Percentiles rank a stretch among this genome's conserved stretches.
These are phyloP conservation scores for Slavum lentiscoides DNA, from an alignment of 2,888 invertebrate genomes.

Conservation along the genomic window DNA sequence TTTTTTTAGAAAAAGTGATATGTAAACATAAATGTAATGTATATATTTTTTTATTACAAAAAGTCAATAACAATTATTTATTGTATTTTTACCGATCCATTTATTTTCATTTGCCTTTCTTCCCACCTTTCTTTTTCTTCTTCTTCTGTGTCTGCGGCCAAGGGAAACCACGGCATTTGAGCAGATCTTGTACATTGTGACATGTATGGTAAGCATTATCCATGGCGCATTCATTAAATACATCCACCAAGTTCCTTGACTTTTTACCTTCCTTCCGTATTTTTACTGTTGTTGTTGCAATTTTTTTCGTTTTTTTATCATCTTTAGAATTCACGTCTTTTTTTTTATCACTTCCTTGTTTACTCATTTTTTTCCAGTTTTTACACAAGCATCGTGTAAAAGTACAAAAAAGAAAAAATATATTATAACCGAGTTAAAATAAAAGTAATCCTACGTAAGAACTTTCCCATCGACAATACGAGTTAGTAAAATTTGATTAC, in stretches of 20 bases:
- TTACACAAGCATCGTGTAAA: neutral
- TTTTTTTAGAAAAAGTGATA: conserved; percentile 51
- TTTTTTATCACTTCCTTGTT: conserved; percentile 42
- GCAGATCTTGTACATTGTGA: conserved; percentile 87
- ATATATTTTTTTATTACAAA: conserved; percentile 52
- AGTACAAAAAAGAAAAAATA: neutral
- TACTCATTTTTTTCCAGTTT: conserved; percentile 21
- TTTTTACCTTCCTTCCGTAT: conserved; percentile 60
- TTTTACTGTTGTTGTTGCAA: conserved; percentile 46
- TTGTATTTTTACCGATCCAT: conserved; percentile 13
- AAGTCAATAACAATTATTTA: conserved; percentile 37
- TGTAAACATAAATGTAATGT: conserved; percentile 52
- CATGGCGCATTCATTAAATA: conserved; percentile 88
- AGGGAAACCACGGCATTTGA: conserved; percentile 83
- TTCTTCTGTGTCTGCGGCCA: conserved; percentile 87
- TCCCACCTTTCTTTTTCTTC: conserved; percentile 69
- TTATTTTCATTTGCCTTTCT: conserved; percentile 40
- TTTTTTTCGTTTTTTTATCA: conserved; percentile 54
- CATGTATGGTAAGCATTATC: conserved; percentile 92
- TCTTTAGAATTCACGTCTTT: conserved; percentile 38
- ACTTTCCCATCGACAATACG: neutral
- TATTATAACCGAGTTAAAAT: neutral
- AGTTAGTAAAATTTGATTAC: neutral
- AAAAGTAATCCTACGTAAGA: neutral
- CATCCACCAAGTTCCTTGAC: conserved; percentile 76